Base-by-base conservation (phyloP, 2,797 vertebrate species). In the Sarcophilus harrisii region DNA sequence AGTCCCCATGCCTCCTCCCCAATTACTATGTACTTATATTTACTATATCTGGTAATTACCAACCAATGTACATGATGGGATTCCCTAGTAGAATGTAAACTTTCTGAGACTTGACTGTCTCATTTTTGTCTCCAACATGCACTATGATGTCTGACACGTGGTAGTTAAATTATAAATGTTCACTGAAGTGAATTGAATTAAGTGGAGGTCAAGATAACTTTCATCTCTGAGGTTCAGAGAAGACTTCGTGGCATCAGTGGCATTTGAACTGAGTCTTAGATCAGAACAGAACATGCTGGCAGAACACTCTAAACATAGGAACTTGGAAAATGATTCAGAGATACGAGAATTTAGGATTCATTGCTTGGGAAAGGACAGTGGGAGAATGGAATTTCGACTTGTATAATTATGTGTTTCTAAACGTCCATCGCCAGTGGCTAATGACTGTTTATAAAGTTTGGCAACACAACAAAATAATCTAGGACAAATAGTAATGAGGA, bases 391-490 rank as follows among this genome's bases (percentile, higher is more conserved):
- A 45, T 81, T 81, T 81, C 24, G 16, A 45, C 91, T 94, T 90
- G 60, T 28, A 32, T 59, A 81, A 90, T 94, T 90, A 93, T 92
- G 96, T 92, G 95, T 32, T 32, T 49, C 12, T 62, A 91, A 58
- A 60, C 8, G 66, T 14, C 58, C 45, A 45, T 90, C 59, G 11
- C 90, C 49, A 94, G 14, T 90, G 91, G 91, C 87, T 91, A 73
- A 45, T 45, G 73, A 81, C 81, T 94, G 30, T 96, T 95, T 95
- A 96, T 90, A 96, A 93, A 96, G 55, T 29, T n/a, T 59, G 91
- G 49, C 62, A 90, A 73, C 12, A 45, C 89, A 91, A 96, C 87
- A 94, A 57, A 95, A 87, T 52, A 95, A 92, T 13, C 59, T 12
- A 12, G 92, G 90, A 90, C 62, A 59, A 73, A 54, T 32, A 16